phyloP scores from a whole-genome alignment of 2,797 vertebrate genomes.

The Oophaga sylvatica region DNA sequence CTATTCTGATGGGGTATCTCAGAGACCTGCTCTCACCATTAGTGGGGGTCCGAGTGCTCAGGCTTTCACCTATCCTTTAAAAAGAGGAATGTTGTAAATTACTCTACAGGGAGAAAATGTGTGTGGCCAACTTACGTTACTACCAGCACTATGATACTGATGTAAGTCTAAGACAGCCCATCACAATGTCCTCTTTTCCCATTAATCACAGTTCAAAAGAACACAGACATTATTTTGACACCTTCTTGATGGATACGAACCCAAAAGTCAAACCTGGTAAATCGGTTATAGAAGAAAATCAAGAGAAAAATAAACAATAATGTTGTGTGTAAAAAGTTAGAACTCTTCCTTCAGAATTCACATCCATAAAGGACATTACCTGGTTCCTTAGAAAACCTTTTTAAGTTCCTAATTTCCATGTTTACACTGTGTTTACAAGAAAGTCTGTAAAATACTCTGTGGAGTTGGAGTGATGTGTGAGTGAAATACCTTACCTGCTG shows the following conservation, averaged over 20 bases:
- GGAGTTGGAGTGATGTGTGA: neutral
- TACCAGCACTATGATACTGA: neutral
- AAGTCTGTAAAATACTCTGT: conserved; percentile 6
- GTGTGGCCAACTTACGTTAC: neutral
- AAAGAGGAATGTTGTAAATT: no score
- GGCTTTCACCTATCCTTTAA: no score
- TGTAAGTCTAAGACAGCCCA: neutral
- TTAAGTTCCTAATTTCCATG: no score
- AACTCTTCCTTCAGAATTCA: neutral
- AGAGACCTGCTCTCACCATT: no score
- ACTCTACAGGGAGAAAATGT: neutral
- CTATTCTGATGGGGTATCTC: no score
- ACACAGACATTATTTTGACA: neutral
- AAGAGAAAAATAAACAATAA: neutral
- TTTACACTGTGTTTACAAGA: neutral
- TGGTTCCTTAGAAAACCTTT: neutral
- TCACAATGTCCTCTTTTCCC: neutral
- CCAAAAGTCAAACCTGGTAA: neutral
- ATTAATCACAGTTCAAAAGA: conserved; percentile 18
- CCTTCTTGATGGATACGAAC: neutral
- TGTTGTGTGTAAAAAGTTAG: neutral
- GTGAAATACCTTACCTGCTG: conserved; percentile 37
- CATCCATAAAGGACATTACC: neutral
- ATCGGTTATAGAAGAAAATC: neutral
- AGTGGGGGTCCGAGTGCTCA: no score